A percentile compares a stretch with the other conserved stretches of the same genome.
Conservation (phyloP, 2,113 vertebrate genomes). For the Ctenomys sociabilis region DNA sequence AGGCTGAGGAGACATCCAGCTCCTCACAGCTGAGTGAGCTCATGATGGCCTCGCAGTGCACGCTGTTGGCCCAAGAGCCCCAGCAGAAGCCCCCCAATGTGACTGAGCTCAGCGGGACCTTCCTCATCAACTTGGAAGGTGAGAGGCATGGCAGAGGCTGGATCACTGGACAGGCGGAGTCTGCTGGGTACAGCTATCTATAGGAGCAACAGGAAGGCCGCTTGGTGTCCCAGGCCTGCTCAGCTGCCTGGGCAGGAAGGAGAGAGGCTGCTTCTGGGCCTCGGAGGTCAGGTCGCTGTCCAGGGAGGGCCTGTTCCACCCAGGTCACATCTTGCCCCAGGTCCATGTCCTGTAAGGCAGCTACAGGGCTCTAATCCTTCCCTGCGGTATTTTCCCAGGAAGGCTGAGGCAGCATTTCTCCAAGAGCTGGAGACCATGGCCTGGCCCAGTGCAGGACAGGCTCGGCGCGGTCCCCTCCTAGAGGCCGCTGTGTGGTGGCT, state of each 20-base stretch:
- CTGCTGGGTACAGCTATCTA: too few species aligned
- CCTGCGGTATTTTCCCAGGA: too few species aligned
- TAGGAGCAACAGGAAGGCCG: not conserved
- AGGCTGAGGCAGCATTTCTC: not conserved
- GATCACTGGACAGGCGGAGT: not conserved
- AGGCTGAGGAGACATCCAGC: constrained; percentile 91
- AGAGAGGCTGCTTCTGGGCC: too few species aligned
- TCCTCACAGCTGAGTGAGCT: constrained; percentile 95
- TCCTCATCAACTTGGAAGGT: constrained; percentile 98
- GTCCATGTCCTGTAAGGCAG: too few species aligned
- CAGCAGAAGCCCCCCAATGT: constrained; percentile 85
- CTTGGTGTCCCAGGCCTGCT: too few species aligned
- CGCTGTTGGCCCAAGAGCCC: constrained; percentile 88
- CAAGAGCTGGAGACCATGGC: not conserved
- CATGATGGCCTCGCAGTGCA: constrained; percentile 95
- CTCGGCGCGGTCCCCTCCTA: not conserved
- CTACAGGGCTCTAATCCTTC: too few species aligned
- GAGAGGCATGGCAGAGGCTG: constrained; percentile 54
- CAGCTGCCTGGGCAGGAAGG: too few species aligned
- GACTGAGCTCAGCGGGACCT: constrained; percentile 87
- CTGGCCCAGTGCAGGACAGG: too few species aligned
- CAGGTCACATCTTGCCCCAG: too few species aligned
- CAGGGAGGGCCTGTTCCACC: too few species aligned
- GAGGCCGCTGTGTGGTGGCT: not conserved
- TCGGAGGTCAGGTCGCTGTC: too few species aligned